phyloP scores from a whole-genome alignment of 2,888 invertebrate species.

The Nipponacmea schrenckii region DNA sequence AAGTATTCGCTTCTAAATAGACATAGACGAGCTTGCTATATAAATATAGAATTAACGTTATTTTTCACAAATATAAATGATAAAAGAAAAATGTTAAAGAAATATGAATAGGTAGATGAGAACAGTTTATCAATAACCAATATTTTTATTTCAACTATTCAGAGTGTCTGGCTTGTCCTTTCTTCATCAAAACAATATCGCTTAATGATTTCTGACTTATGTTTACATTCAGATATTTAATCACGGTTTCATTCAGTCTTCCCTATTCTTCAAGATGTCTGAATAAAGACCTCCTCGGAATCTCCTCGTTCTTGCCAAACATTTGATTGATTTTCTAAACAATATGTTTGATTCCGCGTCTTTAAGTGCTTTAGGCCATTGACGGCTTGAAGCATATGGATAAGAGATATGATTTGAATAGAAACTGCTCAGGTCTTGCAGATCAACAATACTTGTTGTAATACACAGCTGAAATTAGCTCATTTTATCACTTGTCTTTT shows the following conservation, averaged over 20 bases:
- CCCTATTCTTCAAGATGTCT: not conserved
- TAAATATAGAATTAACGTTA: too few relatives aligned
- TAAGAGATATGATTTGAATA: not conserved
- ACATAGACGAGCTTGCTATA: too few relatives aligned
- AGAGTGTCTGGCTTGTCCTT: too few relatives aligned
- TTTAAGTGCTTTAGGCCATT: conserved; percentile 1
- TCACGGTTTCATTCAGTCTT: conserved; percentile 1
- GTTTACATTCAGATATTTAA: not conserved
- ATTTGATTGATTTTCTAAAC: conserved; percentile 7
- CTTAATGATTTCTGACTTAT: not conserved
- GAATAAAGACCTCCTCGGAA: conserved; percentile 7
- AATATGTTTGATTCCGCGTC: conserved; percentile 5
- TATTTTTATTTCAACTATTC: too few relatives aligned
- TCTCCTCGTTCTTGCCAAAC: not conserved
- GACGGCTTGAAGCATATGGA: conserved; percentile 9
- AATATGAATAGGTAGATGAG: too few relatives aligned
- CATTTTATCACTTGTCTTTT: conserved; percentile 2
- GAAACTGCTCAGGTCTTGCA: conserved; percentile 4
- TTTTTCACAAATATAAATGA: too few relatives aligned
- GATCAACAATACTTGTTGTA: not conserved
- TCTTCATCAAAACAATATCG: not conserved
- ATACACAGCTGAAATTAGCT: conserved; percentile 8
- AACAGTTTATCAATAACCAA: too few relatives aligned
- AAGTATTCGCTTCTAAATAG: too few relatives aligned
- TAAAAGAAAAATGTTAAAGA: too few relatives aligned